Percentiles rank a stretch among this genome's conserved stretches.
Conservation (phyloP, 2,797 vertebrate genomes). For the Helostoma temminkii region DNA sequence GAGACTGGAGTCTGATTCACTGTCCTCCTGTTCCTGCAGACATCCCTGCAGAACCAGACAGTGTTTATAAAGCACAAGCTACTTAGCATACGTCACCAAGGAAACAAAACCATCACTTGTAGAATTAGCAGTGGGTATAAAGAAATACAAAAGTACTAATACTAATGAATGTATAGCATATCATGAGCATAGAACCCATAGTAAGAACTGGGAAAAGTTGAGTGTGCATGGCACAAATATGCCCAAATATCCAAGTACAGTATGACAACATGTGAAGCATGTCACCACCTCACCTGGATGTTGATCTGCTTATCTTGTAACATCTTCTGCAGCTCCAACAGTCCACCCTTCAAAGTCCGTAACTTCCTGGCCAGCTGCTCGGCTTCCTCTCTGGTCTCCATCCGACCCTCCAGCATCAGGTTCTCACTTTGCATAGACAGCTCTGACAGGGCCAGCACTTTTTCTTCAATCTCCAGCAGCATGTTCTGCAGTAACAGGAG, state of each 20-base stretch:
- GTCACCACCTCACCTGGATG: conserved; percentile 88
- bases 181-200: background rate
- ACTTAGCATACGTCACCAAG: background rate
- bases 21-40: conserved; percentile 91
- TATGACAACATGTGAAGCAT: background rate
- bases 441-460: conserved; percentile 92
- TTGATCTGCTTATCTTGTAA: conserved; percentile 91
- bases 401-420: conserved; percentile 92
- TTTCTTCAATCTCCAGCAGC: conserved; percentile 96
- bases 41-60: conserved; percentile 83
- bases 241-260: background rate
- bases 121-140: background rate
- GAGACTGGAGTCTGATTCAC: conserved; percentile 84
- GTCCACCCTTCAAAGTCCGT: conserved; percentile 88
- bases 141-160: too few species aligned
- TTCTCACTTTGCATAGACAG: conserved; percentile 93
- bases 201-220: background rate
- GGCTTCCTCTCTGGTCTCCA: conserved; percentile 86
- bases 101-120: background rate
- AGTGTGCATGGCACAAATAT: background rate
- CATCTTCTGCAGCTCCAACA: conserved; percentile 94
- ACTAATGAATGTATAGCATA: too few species aligned
- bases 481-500: conserved; percentile 92
- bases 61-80: background rate
- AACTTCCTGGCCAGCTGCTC: conserved; percentile 90